phyloP scores from a whole-genome alignment of 2,113 vertebrate species.

The Chaenocephalus aceratus region DNA sequence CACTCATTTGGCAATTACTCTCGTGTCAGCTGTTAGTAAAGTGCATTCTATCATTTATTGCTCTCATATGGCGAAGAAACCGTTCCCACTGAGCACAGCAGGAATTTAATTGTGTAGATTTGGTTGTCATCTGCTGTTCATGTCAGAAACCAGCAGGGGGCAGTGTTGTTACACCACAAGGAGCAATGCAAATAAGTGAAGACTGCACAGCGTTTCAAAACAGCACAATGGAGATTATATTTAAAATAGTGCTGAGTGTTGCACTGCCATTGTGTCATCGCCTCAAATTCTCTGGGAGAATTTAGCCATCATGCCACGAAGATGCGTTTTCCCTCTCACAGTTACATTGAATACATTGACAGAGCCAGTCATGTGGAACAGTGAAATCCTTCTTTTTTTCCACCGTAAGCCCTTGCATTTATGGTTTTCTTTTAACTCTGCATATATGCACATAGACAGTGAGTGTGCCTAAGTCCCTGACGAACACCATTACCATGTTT shows the following conservation, averaged over 20 bases:
- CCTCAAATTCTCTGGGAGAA: slow-evolving; percentile 46
- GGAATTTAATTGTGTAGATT: background rate
- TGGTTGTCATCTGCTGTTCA: background rate
- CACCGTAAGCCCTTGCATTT: slow-evolving; percentile 37
- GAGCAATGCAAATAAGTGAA: slow-evolving; percentile 1
- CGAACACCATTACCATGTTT: slow-evolving; percentile 29
- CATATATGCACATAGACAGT: slow-evolving; percentile 35
- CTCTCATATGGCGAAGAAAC: slow-evolving; percentile 23
- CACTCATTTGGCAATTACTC: slow-evolving; percentile 14
- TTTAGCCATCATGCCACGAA: slow-evolving; percentile 43
- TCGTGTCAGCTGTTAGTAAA: slow-evolving; percentile 34
- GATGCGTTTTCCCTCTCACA: slow-evolving; percentile 13
- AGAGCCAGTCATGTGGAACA: slow-evolving; percentile 43
- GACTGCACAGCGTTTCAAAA: slow-evolving; percentile 59
- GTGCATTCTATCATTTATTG: slow-evolving; percentile 24
- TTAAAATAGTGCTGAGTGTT: slow-evolving; percentile 74
- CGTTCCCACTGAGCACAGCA: background rate
- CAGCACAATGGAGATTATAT: slow-evolving; percentile 52
- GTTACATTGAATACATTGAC: slow-evolving; percentile 44
- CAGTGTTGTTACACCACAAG: slow-evolving; percentile 56
- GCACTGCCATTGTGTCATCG: slow-evolving; percentile 63
- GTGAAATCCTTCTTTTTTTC: slow-evolving; percentile 7
- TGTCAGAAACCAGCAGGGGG: slow-evolving; percentile 51
- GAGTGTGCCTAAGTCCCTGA: slow-evolving; percentile 56
- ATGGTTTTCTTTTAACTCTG: slow-evolving; percentile 39